Base-by-base conservation (phyloP, 23 tunicate genomes). In the Diplosoma virens region DNA sequence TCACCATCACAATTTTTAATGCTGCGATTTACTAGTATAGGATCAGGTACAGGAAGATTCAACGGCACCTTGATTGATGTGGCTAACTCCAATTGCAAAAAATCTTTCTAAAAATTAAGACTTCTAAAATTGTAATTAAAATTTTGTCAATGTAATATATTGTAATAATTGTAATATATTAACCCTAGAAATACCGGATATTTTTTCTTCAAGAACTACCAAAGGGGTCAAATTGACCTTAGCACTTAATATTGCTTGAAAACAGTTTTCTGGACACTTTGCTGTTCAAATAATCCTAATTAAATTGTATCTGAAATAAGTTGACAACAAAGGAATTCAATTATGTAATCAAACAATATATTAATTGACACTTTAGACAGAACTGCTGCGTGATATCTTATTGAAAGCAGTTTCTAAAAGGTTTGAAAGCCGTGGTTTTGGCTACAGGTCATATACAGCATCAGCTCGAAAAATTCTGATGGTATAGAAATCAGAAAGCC, bases 11-110 rank as follows among this genome's bases (percentile, higher is more conserved):
- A 67, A 35, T 67, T 35, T 28, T 50, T 23, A 2, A 21, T 50
- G 14, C 32, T 56, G 52, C 64, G 79, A 75, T 82, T 82, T 1
- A 55, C 6, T 3, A 60, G 14, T 2, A 35, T 47, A 23, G 81
- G 81, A 0, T 82, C 87, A 28, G 87, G 87, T 7, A 82, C 75
- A 0, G 87, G 87, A 25, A 82, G 66, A 61, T 82, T 82, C 18
- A 82, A 31, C 1, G 56, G 25, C 0, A 36, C 79, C 23, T 7
- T 52, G 0, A 74, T 45, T 1, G 75, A 46, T 22, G 76, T 3
- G 1, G 87, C 30, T 23, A 5, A 23, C 14, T 73, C 66, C 7
- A 75, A 75, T 25, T 82, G 74, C 81, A 82, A 47, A 30, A 53
- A 37, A 27, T 82, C 87, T 63, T 74, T 53, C 87, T 82, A 32